Conservation (phyloP, 2,888 invertebrate genomes). For the Laspeyria flexula region DNA sequence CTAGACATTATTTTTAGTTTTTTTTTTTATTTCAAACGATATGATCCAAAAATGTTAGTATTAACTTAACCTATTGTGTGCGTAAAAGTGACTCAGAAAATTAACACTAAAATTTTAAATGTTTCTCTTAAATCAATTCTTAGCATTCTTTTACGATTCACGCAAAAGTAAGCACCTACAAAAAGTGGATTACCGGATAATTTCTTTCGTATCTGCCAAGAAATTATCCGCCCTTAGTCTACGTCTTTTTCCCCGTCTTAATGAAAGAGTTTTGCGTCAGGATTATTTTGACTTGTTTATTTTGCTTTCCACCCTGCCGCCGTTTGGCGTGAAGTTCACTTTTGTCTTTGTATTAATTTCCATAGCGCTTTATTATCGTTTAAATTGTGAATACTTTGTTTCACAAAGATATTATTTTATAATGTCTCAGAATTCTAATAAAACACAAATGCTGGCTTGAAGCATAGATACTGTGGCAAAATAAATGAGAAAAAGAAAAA, state of each 20-base stretch:
- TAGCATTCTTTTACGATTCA: not conserved
- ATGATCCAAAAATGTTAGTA: not conserved
- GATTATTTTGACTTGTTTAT: slow-evolving; percentile 73
- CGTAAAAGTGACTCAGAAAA: too few species aligned
- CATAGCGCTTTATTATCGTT: slow-evolving; percentile 24
- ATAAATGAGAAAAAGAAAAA: too few species aligned
- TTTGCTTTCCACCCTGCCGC: slow-evolving; percentile 55
- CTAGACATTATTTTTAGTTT: too few species aligned
- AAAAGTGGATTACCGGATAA: slow-evolving; percentile 22
- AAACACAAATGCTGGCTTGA: not conserved
- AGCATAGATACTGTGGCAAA: too few species aligned
- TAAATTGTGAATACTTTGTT: slow-evolving; percentile 20
- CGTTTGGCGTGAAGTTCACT: slow-evolving; percentile 32
- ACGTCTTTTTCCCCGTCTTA: slow-evolving; percentile 68
- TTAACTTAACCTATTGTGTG: too few species aligned
- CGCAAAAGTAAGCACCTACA: not conserved
- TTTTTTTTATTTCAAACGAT: too few species aligned
- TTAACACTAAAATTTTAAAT: too few species aligned
- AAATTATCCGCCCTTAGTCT: slow-evolving; percentile 64
- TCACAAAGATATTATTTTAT: not conserved
- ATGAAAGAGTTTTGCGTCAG: slow-evolving; percentile 74
- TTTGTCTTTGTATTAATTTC: slow-evolving; percentile 42
- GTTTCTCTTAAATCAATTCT: not conserved
- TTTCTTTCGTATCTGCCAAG: slow-evolving; percentile 52
- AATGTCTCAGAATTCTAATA: not conserved